Evolutionary conservation across 2,797 vertebrate genomes (phyloP), one percentile per base, ranked within the genome.

Genomic region (Chaetophractus vellerosus): DNA sequence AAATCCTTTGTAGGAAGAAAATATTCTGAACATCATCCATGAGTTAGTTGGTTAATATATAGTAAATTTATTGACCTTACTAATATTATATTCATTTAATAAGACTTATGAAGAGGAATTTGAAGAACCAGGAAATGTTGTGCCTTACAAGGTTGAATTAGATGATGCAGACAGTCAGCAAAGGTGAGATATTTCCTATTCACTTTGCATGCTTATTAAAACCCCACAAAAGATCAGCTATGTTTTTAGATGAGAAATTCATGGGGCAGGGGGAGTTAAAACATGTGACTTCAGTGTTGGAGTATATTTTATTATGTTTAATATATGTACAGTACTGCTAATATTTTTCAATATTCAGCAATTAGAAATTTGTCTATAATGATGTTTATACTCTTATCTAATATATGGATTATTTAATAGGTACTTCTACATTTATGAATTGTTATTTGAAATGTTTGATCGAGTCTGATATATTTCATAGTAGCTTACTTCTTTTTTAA

Each of bases 51-150:
- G 14, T 79, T 96, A 91, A 15, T 50, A 2, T 83, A 5, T 83
- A 66, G 24, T 90, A n/a, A 18, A 72, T 50, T 59, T 89, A 48
- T 12, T 84, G 21, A 92, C 23, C 3, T 52, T 68, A 63, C n/a
- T 97, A 88, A 97, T 74, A 84, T 85, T 79, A 33, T 85, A 21
- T 55, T 55, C n/a, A 87, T 96, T 95, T 96, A 24, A 96, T 96
- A 97, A 98, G 98, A 93, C 80, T 95, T 96, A 68, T 2, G 80
- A 86, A 83, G 97, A 91, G 9, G 94, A 97, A 69, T 82, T 92
- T 71, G 98, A 98, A 97, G 98, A 98, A 90, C 38, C 88, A 8
- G 95, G 81, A 75, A 3, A 76, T 21, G 33, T 83, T 18, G 91
- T 96, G 24, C 91, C 97, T 85, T 93, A 79, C 31, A 98, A 97